Evolutionary conservation across 2,113 vertebrate genomes (phyloP).

Genomic region (Clupea harengus): DNA sequence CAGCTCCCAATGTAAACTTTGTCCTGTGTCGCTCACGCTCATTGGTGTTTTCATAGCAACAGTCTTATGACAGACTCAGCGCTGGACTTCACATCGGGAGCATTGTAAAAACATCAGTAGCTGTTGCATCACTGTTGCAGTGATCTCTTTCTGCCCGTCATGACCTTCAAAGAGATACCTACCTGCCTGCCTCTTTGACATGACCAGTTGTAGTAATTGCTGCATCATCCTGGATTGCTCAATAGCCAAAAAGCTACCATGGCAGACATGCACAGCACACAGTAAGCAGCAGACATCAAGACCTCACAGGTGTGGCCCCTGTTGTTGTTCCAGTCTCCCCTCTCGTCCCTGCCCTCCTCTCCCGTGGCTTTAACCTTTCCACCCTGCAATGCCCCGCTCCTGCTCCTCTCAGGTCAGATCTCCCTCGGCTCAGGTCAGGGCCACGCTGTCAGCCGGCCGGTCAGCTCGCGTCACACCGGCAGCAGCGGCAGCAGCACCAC

Average conservation of each 20-base stretch:
- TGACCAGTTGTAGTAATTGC: not conserved
- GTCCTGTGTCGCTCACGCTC: too few relatives aligned
- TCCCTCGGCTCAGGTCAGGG: conserved; percentile 35
- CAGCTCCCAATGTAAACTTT: too few relatives aligned
- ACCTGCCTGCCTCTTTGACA: not conserved
- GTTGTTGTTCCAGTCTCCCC: not conserved
- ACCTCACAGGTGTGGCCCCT: not conserved
- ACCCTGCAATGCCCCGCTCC: not conserved
- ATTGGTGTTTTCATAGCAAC: too few relatives aligned
- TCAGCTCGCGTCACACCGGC: conserved; percentile 58
- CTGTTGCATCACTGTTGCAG: not conserved
- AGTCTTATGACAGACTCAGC: too few relatives aligned
- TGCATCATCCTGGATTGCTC: not conserved
- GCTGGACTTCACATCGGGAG: not conserved
- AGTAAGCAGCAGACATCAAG: not conserved
- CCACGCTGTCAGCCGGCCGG: conserved; percentile 31
- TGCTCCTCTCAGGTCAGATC: conserved; percentile 1
- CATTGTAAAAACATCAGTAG: not conserved
- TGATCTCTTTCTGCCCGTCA: not conserved
- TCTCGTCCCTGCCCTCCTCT: not conserved
- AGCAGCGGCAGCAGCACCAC: conserved; percentile 39
- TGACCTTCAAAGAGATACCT: not conserved
- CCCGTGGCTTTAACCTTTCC: not conserved
- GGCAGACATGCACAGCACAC: not conserved
- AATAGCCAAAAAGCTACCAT: too few relatives aligned